Conservation (phyloP, 2,888 invertebrate species). For the Onchidella celtica region DNA sequence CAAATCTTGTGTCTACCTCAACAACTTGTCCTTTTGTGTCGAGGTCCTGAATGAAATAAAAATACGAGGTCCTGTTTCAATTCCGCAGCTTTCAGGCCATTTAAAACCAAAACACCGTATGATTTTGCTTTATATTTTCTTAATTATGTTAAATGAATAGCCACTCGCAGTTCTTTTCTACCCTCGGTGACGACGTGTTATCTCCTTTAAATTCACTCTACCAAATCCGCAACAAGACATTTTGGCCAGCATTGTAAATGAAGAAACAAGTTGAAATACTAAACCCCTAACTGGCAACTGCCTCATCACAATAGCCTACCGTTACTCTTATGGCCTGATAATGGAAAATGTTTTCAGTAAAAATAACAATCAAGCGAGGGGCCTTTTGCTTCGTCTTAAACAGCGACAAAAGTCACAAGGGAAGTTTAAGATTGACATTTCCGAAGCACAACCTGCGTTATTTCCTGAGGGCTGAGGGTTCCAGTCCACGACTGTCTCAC, state of each 20-base stretch:
- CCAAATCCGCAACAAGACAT: background rate
- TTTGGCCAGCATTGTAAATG: background rate
- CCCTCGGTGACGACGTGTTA: background rate
- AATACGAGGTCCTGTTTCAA: background rate
- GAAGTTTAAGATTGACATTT: background rate
- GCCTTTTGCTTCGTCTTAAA: background rate
- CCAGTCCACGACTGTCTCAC: background rate
- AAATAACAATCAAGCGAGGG: background rate
- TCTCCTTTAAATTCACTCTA: background rate
- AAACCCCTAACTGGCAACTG: slow-evolving; percentile 11
- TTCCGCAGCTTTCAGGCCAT: background rate
- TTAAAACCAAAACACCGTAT: slow-evolving; percentile 20
- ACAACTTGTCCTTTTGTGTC: background rate
- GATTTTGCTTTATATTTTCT: slow-evolving; percentile 32
- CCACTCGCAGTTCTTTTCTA: background rate
- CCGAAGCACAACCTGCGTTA: background rate
- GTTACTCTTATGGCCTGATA: slow-evolving; percentile 17
- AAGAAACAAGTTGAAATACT: background rate
- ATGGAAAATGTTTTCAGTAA: background rate
- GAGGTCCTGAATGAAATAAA: background rate
- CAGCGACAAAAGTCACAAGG: background rate
- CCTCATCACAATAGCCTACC: background rate
- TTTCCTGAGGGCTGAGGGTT: background rate
- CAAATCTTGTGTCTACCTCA: background rate
- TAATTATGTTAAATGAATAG: slow-evolving; percentile 25